Evolutionary conservation across 1,140 invertebrate species (phyloP).

Genomic region (Lineus longissimus): DNA sequence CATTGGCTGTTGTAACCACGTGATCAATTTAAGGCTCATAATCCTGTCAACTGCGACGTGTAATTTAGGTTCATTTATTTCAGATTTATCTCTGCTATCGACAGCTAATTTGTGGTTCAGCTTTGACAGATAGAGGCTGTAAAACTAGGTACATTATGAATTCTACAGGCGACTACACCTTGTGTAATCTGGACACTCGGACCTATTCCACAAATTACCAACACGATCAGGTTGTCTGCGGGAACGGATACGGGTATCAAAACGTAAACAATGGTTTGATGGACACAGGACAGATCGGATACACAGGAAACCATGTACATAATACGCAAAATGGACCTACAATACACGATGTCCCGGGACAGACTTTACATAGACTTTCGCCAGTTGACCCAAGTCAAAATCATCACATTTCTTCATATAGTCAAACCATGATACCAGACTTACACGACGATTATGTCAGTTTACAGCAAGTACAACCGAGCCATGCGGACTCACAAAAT

Average conservation of each 20-base stretch:
- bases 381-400: neutral
- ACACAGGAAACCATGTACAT: slow-evolving; percentile 2
- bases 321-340: slow-evolving; percentile 3
- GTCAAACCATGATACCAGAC: neutral
- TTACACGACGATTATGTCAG: neutral
- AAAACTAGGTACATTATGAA: slow-evolving; percentile 13
- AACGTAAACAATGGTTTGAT: slow-evolving; percentile 11
- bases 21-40: slow-evolving; percentile 20
- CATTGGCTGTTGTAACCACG: slow-evolving; percentile 14
- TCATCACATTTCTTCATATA: neutral
- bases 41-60: slow-evolving; percentile 13
- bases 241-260: slow-evolving; percentile 6
- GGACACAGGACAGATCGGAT: neutral
- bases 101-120: slow-evolving; percentile 13
- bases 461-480: no score
- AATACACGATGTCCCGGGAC: neutral
- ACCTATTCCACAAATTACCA: slow-evolving; percentile 3
- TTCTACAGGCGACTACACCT: slow-evolving; percentile 15
- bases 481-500: no score
- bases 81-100: slow-evolving; percentile 16
- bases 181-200: slow-evolving; percentile 19
- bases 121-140: neutral
- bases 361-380: neutral
- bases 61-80: slow-evolving; percentile 15
- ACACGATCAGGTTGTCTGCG: neutral